Base-by-base conservation (phyloP, 2,888 invertebrate genomes). In the Caenorhabditis sp. region DNA sequence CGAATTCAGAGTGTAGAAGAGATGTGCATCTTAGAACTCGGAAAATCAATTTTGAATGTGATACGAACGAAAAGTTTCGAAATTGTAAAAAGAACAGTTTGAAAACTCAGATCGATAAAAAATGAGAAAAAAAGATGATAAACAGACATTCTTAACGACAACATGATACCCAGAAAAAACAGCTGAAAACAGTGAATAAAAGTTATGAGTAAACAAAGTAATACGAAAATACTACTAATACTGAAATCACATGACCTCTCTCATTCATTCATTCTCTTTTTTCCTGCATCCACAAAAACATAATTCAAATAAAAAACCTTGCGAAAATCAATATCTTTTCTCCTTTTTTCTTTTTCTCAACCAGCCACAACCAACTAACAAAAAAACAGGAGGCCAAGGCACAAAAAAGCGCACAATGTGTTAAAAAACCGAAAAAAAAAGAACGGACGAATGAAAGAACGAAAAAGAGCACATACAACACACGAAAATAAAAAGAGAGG, bases 371-470 rank as follows among this genome's bases (percentile, higher is more conserved):
- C 53, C 53, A 53, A 25, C 53, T 25, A 53, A 53, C 25, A 53
- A 25, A 21, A 31, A 53, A 53, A 21, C 23, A 53, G 53, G 53
- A 53, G 25, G 53, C 53, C 53, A 53, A 53, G 25, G 53, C 53
- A 65, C 52, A 70, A 66, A 70, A 66, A 70, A 62, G 31, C 70
- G 70, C 70, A 67, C 67, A 71, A 63, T 63, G 43, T 43, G 43
- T 43, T 43, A 43, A 43, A 43, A 31, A 31, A 4, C 31, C 5
- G 10, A 31, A 31, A 31, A 43, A 43, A 62, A 49, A 57, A 49
- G 64, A 36, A 36, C 36, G 43, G 14, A 43, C 43, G 43, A 14
- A 43, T 14, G 65, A 70, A 52, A 53, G 60, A 62, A 61, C 17
- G 43, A 43, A 14, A 43, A 43, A 17, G 17, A 43, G 43, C 12